A percentile compares a stretch with the other conserved stretches of the same genome.
These are phyloP conservation scores for Tachina grossa DNA, from an alignment of 2,888 invertebrate genomes.

Conservation along the genomic window DNA sequence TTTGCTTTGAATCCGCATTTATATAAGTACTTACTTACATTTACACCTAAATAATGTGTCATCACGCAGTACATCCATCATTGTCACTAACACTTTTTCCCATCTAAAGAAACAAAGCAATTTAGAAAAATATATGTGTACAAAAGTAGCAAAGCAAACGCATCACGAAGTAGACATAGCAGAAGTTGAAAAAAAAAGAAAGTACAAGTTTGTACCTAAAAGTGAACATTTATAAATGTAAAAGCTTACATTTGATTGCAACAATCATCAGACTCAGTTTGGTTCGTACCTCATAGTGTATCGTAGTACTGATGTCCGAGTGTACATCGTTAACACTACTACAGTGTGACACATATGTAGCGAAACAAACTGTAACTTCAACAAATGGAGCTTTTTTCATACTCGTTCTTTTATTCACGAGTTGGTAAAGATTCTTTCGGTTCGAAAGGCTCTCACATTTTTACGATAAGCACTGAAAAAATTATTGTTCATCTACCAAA, in stretches of 20 bases:
- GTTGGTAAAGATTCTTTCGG: too few relatives aligned
- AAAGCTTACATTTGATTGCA: conserved; percentile 39
- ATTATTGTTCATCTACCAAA: too few relatives aligned
- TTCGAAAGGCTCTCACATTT: too few relatives aligned
- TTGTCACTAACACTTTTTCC: conserved; percentile 65
- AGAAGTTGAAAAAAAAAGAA: conserved; percentile 23
- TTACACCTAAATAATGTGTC: conserved; percentile 66
- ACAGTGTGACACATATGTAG: conserved; percentile 1
- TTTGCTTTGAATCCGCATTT: conserved; percentile 53
- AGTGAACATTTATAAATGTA: conserved; percentile 39
- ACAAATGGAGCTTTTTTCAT: too few relatives aligned
- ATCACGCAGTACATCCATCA: conserved; percentile 68
- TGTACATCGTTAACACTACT: not conserved
- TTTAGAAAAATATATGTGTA: conserved; percentile 24
- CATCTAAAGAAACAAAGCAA: conserved; percentile 40
- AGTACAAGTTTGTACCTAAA: conserved; percentile 29
- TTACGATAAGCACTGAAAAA: too few relatives aligned
- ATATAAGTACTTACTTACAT: conserved; percentile 12
- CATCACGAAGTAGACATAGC: not conserved
- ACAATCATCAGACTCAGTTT: conserved; percentile 13
- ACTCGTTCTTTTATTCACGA: too few relatives aligned
- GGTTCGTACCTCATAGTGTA: not conserved
- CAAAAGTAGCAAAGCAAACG: conserved; percentile 23
- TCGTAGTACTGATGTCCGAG: not conserved
- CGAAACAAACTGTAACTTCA: not conserved